Conservation (phyloP, 2,113 vertebrate genomes). For the Caranx melampygus region DNA sequence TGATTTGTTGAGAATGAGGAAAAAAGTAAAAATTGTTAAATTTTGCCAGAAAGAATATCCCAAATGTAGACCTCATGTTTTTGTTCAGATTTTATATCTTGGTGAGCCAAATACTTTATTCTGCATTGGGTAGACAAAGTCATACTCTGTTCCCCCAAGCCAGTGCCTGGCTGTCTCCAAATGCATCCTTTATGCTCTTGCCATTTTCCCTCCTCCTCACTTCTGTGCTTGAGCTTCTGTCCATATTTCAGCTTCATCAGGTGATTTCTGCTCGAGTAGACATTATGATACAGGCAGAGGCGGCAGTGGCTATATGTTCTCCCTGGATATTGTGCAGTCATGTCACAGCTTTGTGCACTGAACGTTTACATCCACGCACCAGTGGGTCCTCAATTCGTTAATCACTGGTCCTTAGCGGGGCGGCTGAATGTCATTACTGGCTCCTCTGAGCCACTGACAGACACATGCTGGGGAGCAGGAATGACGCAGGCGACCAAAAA, state of each 20-base stretch:
- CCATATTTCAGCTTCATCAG: constrained; percentile 51
- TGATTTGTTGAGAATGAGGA: background rate
- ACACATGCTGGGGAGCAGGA: constrained; percentile 66
- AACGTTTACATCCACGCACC: constrained; percentile 49
- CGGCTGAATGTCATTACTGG: constrained; percentile 71
- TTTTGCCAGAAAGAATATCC: background rate
- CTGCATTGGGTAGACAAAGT: constrained; percentile 11
- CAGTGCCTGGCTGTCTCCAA: background rate
- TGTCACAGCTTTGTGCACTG: constrained; percentile 39
- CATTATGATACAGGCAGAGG: constrained; percentile 54
- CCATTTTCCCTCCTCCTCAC: constrained; percentile 28
- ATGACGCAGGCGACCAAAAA: constrained; percentile 60
- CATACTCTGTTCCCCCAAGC: constrained; percentile 10
- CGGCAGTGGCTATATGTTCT: constrained; percentile 22
- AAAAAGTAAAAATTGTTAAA: background rate
- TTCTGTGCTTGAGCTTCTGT: constrained; percentile 42
- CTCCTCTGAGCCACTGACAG: constrained; percentile 57
- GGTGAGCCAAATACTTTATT: background rate
- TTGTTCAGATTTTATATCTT: constrained; percentile 1
- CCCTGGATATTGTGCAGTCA: constrained; percentile 44
- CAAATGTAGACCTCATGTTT: constrained; percentile 4
- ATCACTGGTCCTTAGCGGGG: constrained; percentile 58
- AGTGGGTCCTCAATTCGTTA: constrained; percentile 56
- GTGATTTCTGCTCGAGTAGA: constrained; percentile 49
- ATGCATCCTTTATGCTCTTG: constrained; percentile 21